Conservation (phyloP, 2,113 vertebrate species). For the Oncorhynchus kisutch region DNA sequence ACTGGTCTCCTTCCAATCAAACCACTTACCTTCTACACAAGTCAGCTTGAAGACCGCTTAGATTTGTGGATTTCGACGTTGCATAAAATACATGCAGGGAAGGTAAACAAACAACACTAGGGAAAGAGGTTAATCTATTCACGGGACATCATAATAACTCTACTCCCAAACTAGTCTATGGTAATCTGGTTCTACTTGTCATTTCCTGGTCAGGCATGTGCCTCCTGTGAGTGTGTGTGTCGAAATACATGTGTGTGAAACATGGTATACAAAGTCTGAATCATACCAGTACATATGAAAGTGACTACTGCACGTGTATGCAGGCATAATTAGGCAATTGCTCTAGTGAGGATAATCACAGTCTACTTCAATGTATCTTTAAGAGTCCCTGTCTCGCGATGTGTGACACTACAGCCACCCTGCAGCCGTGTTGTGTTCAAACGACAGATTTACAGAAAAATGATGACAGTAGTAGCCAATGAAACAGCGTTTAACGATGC, state of each 20-base stretch:
- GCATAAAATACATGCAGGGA: background rate
- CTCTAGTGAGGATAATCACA: background rate
- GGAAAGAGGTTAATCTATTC: background rate
- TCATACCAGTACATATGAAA: too few species aligned
- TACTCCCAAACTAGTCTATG: too few species aligned
- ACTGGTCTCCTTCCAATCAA: background rate
- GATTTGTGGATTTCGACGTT: background rate
- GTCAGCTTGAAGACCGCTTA: background rate
- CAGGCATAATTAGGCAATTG: background rate
- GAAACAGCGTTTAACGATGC: conserved; percentile 23
- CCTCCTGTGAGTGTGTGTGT: background rate
- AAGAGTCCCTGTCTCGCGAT: background rate
- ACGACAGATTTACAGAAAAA: background rate
- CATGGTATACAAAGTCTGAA: too few species aligned
- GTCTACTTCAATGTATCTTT: background rate
- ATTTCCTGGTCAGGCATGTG: background rate
- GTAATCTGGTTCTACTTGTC: background rate
- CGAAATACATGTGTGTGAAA: too few species aligned
- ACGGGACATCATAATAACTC: background rate
- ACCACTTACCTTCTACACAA: background rate
- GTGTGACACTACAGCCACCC: background rate
- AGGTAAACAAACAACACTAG: background rate
- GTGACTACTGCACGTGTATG: background rate
- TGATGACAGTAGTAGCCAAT: background rate
- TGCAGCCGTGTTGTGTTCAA: background rate